Base-by-base conservation (phyloP, 2,888 invertebrate genomes). In the Microchrysa polita region DNA sequence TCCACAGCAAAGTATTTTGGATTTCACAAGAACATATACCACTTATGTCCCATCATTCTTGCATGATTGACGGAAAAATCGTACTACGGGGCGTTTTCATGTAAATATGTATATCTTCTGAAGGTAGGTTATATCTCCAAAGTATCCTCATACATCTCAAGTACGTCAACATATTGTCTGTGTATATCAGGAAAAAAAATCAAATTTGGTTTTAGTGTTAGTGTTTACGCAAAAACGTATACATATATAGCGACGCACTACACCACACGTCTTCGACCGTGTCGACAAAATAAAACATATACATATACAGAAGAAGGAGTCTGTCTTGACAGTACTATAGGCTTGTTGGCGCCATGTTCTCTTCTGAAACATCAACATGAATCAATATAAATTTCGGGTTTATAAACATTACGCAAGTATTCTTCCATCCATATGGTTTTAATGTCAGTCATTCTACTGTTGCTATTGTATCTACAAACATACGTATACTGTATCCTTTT, bases 381-480 rank as follows among this genome's bases (percentile, higher is more conserved):
- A 67, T 67, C 67, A 67, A 67, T 67, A 67, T 65, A 67, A 67
- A 67, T 53, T 65, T 67, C 52, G 67, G 67, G 40, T 48, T 67
- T 67, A 67, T 67, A 52, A 67, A 67, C 67, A 67, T 53, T 34
- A 53, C n/a, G n/a, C 20, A 16, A 16, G 55, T 55, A 55, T 2
- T n/a, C 48, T 48, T 48, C 16, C 12, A 48, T 48, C 12, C 16
- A 48, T 48, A 20, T 20, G 16, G 10, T 55, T 55, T 55, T 55
- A 20, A n/a, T 16, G 18, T 22, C 55, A 18, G 55, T 20, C 10
- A 16, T 55, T n/a, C 5, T 55, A 20, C 55, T 55, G 55, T 20
- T 55, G 20, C 22, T 20, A 55, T 55, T 20, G 55, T 20, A 2
- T 5, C 18, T 55, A n/a, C n/a, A n/a, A n/a, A n/a, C n/a, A n/a